Base-by-base conservation (phyloP, 2,888 invertebrate genomes). In the Lasioglossum oenotherae region DNA sequence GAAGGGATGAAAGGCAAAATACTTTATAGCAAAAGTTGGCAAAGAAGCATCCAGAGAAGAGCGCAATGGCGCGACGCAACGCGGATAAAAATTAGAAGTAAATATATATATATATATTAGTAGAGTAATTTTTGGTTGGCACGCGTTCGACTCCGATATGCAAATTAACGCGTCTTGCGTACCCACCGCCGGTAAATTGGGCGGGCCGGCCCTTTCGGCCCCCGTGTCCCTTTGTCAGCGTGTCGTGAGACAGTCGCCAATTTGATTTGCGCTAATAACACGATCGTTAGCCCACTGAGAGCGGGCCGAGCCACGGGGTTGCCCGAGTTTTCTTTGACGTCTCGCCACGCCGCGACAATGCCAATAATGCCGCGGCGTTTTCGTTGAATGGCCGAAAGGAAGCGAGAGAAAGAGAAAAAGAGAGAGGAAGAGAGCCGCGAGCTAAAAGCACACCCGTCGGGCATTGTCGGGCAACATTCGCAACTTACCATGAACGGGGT, bases 361-460 rank as follows among this genome's bases (percentile, higher is more conserved):
- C 89, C 91, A 91, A 92, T 93, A 93, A 92, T 92, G 87, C 86
- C 38, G 84, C 81, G 89, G 90, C 88, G 90, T 93, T 93, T 90
- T 88, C 90, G 83, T 84, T 92, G 91, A 93, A 92, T 92, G 87
- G 85, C 83, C 67, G 74, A 84, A 78, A 76, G 87, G 87, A 89
- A 1, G 31, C 16, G 16, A 64, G 27, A n/a, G 60, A 14, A 12
- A n/a, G 60, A 60, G 60, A 27, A 5, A 14, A 8, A 60, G 89
- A 35, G 67, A 35, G 16, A 35, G 86, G 78, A 84, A 90, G 89
- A 91, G 90, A 89, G 85, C 82, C 82, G 83, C 86, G 91, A 85
- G 87, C 81, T 88, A 90, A 92, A 91, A 91, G 93, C 91, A 88
- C 91, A 89, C 94, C 94, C 88, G 94, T 89, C 86, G 94, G 77